Evolutionary conservation across 2,797 vertebrate genomes (phyloP).

Genomic region (Graptemys geographica): DNA sequence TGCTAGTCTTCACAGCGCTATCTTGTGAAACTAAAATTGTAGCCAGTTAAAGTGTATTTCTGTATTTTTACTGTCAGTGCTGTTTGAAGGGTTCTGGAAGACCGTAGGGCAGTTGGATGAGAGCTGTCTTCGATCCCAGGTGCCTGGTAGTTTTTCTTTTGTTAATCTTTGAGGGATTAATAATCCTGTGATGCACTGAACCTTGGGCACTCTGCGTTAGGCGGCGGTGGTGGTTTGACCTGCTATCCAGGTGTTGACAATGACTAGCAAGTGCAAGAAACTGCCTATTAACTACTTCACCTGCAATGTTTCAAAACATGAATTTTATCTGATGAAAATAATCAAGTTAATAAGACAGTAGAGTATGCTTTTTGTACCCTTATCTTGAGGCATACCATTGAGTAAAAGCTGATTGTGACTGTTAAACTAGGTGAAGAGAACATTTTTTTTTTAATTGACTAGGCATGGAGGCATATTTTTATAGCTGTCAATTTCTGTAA

Average conservation of each 20-base stretch:
- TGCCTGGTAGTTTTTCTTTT: constrained; percentile 22
- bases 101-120: background rate
- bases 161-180: background rate
- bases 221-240: background rate
- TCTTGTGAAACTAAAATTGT: background rate
- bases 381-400: background rate
- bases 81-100: constrained; percentile 28
- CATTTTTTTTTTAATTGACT: constrained; percentile 24
- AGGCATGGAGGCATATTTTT: constrained; percentile 17
- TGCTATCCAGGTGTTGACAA: background rate
- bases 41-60: background rate
- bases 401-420: constrained; percentile 25
- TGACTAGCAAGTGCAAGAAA: background rate
- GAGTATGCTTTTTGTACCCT: constrained; percentile 2
- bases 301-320: background rate
- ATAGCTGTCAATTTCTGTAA: constrained; percentile 9
- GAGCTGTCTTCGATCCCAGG: background rate
- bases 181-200: background rate
- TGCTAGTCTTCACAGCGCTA: background rate
- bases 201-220: too few species aligned
- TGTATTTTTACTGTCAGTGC: background rate
- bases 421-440: constrained; percentile 14
- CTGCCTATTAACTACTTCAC: background rate
- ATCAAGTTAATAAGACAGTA: background rate
- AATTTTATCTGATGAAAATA: background rate